phyloP scores from a whole-genome alignment of 35 echinoderm and acorn worm species.

The Stichopus chloronotus region DNA sequence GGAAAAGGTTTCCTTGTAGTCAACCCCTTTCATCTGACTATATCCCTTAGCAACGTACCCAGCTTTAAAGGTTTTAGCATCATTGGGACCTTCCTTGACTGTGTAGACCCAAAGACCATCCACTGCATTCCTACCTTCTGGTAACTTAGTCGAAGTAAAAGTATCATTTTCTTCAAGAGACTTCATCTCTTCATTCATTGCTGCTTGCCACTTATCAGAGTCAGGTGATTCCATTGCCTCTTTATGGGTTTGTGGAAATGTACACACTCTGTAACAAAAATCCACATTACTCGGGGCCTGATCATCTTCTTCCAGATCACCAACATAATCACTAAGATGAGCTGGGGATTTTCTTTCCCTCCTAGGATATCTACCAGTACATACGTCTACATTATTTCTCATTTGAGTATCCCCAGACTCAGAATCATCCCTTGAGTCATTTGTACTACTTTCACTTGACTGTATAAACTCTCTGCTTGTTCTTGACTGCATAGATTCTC shows the following conservation, averaged over 20 bases:
- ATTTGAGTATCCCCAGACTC: not conserved
- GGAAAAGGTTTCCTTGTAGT: slow-evolving; percentile 57
- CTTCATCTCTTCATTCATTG: not conserved
- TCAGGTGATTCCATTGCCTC: slow-evolving; percentile 38
- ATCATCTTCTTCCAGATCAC: slow-evolving; percentile 12
- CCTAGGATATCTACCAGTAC: slow-evolving; percentile 47
- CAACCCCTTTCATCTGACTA: slow-evolving; percentile 40
- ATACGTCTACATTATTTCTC: not conserved
- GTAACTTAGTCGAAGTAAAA: slow-evolving; percentile 1
- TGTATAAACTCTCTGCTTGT: no score
- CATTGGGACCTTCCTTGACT: slow-evolving; percentile 22
- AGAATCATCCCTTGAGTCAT: not conserved
- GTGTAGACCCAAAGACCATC: slow-evolving; percentile 48
- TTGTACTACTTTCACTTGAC: no score
- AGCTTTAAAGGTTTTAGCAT: slow-evolving; percentile 20
- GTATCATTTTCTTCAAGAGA: slow-evolving; percentile 31
- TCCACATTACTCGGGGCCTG: not conserved
- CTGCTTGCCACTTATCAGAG: not conserved
- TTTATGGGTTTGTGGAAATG: slow-evolving; percentile 27
- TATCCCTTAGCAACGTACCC: slow-evolving; percentile 60
- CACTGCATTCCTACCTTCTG: slow-evolving; percentile 30
- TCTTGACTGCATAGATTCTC: no score
- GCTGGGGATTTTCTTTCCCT: slow-evolving; percentile 40
- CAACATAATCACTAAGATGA: not conserved
- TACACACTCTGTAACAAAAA: slow-evolving; percentile 5